Percentiles rank a stretch among this genome's conserved stretches.
Conservation (phyloP, 2,888 invertebrate species). For the Lasioglossum vierecki region DNA sequence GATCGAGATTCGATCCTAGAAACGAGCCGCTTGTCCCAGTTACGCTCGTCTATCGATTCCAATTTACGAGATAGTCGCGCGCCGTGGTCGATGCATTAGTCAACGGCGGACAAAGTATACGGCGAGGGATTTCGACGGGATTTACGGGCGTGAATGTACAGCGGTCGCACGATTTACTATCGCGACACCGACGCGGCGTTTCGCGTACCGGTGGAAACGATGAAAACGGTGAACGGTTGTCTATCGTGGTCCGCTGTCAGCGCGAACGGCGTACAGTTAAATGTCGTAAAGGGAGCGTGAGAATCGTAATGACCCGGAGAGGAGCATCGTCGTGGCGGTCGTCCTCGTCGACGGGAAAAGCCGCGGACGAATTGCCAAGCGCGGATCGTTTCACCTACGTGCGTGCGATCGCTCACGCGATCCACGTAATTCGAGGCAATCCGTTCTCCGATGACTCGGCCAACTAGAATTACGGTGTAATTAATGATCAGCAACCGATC, state of each 20-base stretch:
- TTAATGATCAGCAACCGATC: background rate
- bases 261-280: conserved; percentile 33
- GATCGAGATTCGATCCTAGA: background rate
- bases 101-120: conserved; percentile 9
- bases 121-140: background rate
- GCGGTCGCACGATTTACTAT: conserved; percentile 25
- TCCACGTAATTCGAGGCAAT: conserved; percentile 19
- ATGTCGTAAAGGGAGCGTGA: conserved; percentile 76
- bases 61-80: background rate
- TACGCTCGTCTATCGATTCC: background rate
- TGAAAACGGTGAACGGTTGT: background rate
- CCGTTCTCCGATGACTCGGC: background rate
- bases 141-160: conserved; percentile 12
- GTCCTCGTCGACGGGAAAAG: conserved; percentile 39
- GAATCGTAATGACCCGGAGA: conserved; percentile 76
- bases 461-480: background rate
- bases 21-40: background rate
- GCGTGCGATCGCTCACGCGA: conserved; percentile 21
- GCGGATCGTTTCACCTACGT: conserved; percentile 17
- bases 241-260: conserved; percentile 26
- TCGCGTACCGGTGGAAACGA: conserved; percentile 12
- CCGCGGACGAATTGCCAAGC: conserved; percentile 30
- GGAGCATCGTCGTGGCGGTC: background rate
- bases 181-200: background rate
- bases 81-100: conserved; percentile 4